phyloP scores from a whole-genome alignment of 2,797 vertebrate genomes.

The Pampus argenteus region DNA sequence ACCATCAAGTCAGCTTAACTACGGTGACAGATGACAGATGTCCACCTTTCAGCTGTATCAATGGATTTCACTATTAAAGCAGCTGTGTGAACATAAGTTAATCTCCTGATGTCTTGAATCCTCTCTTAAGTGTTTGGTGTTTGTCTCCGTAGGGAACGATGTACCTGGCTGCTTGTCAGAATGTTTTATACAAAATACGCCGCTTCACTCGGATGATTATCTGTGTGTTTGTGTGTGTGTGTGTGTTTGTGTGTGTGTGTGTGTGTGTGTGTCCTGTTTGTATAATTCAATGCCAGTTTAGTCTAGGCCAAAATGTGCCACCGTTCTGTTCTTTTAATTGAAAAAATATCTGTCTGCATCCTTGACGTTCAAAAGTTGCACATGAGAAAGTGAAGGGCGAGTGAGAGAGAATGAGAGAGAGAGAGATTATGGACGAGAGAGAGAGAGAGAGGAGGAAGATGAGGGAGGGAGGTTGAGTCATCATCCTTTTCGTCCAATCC shows the following conservation, averaged over 20 bases:
- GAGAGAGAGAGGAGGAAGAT: slow-evolving; percentile 43
- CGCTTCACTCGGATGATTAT: neutral
- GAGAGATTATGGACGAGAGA: slow-evolving; percentile 39
- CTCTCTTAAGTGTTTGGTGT: neutral
- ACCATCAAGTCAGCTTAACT: neutral
- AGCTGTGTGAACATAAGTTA: neutral
- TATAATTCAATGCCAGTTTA: slow-evolving; percentile 19
- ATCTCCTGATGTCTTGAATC: neutral
- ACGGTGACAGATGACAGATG: neutral
- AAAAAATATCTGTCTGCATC: slow-evolving; percentile 40
- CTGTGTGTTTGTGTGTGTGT: neutral
- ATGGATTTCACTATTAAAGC: neutral
- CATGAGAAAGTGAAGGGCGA: slow-evolving; percentile 54
- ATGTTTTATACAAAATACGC: neutral
- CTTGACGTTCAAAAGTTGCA: slow-evolving; percentile 60
- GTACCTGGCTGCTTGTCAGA: slow-evolving; percentile 5
- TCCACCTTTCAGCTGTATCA: slow-evolving; percentile 20
- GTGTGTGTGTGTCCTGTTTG: neutral
- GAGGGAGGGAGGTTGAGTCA: slow-evolving; percentile 76
- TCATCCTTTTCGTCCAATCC: slow-evolving; percentile 71
- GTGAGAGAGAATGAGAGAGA: slow-evolving; percentile 1
- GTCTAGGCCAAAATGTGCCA: neutral
- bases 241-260: neutral
- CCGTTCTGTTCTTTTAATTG: slow-evolving; percentile 10
- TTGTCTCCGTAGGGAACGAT: neutral